phyloP scores from a whole-genome alignment of 1,140 invertebrate genomes.

The silkworm (Bombyx mori) region ASM3026992v2 NC_085124.1:13076501-13077000 shows the following conservation, averaged over 20 bases:
- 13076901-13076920: constrained; percentile 98
- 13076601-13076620: no score
- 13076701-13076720: constrained; percentile 86
- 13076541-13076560: no score
- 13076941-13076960: no score
- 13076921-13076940: constrained; percentile 78
- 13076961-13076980: no score
- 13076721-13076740: constrained; percentile 98
- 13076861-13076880: constrained; percentile 99
- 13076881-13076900: constrained; percentile 99
- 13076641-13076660: no score
- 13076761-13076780: constrained; percentile 97
- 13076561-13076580: no score
- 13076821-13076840: constrained; percentile 99
- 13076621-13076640: no score
- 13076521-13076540: no score
- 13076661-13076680: no score
- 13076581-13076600: no score
- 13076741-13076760: constrained; percentile 99
- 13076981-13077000: no score
- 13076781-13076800: constrained; percentile 98
- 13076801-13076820: constrained; percentile 99
- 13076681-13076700: not conserved
- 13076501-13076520: no score
- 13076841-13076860: constrained; percentile 99